Evolutionary conservation across 2,888 invertebrate species (phyloP).

Genomic region (Drosophila nr. perissopoda): DNA sequence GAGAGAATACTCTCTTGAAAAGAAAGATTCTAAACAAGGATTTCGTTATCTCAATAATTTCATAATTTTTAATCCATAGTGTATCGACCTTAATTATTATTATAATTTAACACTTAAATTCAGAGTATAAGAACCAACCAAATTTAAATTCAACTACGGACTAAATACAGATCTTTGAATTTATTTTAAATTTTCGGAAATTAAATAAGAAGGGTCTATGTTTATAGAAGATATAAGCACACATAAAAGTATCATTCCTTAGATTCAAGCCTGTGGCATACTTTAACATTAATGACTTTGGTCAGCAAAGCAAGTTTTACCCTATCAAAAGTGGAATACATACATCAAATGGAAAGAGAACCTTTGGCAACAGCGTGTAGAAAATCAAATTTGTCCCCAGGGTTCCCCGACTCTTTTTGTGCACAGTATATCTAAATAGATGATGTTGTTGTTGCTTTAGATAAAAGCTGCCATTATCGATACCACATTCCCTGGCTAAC

Average conservation of each 20-base stretch:
- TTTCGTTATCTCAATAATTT: not conserved
- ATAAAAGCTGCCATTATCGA: slow-evolving; percentile 32
- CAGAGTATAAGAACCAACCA: no score
- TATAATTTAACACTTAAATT: not conserved
- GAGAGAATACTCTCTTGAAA: not conserved
- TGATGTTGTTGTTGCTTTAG: slow-evolving; percentile 16
- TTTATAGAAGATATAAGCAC: not conserved
- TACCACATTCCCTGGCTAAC: slow-evolving; percentile 18
- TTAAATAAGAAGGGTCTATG: not conserved
- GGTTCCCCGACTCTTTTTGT: not conserved
- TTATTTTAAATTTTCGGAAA: not conserved
- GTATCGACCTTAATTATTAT: not conserved
- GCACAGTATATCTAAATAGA: slow-evolving; percentile 19
- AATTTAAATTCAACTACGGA: not conserved
- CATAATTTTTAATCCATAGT: not conserved
- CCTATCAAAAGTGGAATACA: not conserved
- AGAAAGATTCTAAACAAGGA: not conserved
- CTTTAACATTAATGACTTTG: slow-evolving; percentile 11
- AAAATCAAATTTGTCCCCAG: slow-evolving; percentile 31
- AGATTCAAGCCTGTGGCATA: not conserved
- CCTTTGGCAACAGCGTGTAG: slow-evolving; percentile 12
- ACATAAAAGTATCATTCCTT: not conserved
- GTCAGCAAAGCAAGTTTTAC: not conserved
- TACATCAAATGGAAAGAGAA: slow-evolving; percentile 4
- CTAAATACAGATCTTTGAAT: not conserved